Base-by-base conservation (phyloP, 2,113 vertebrate genomes). In the Theropithecus gelada region DNA sequence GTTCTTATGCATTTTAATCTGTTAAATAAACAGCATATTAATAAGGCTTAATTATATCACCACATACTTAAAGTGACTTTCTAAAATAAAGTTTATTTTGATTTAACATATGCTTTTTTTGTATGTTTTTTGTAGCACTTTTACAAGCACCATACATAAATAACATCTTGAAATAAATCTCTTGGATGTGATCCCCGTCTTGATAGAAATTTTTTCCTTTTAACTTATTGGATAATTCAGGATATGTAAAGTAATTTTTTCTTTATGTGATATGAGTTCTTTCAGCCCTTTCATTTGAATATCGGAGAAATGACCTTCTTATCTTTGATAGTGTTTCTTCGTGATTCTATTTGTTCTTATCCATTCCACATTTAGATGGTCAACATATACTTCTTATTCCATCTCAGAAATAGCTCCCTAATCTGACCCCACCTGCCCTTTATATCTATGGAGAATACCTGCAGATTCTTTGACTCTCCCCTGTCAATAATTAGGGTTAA, bases 21-120 rank as follows among this genome's bases (percentile, higher is more conserved):
- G 97, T 98, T 98, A 99, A 98, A 97, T 97, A 99, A 98, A 98
- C 96, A 98, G 94, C 97, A 96, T 97, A 98, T 98, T 97, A 97
- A 98, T 98, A 97, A 97, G 97, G 85, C 96, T 98, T 99, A 98
- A 98, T 99, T 98, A 97, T 96, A 78, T 98, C 90, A 96, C 98
- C 97, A 97, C 91, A 97, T 96, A 97, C 96, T 98, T 98, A 98
- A 98, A 98, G 66, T 98, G 38, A 97, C 83, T 98, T 98, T 98
- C 95, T 98, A 48, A 98, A 98, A 98, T 98, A 98, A 98, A 98
- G 97, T 95, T 93, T 97, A 95, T 98, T 97, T 97, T 97, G 40
- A 94, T 91, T 97, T 96, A 96, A 70, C 96, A 97, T 97, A 98
- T 97, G 97, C 32, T 93, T 96, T 96, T 88, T 90, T 84, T 50